Evolutionary conservation across 2,113 vertebrate genomes (phyloP).

Genomic region (Thinocorus orbignyianus): DNA sequence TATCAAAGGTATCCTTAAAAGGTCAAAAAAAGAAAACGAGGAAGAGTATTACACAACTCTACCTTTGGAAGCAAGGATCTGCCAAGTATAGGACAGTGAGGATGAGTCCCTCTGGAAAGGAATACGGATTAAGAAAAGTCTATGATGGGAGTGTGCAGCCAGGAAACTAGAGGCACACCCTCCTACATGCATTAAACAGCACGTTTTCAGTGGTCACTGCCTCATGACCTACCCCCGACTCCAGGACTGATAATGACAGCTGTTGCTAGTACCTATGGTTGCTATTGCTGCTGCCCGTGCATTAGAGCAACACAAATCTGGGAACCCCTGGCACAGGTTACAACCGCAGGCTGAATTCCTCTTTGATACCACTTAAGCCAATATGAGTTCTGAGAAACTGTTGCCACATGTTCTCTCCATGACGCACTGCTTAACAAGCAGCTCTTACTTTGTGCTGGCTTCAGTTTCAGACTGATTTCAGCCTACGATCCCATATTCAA

Average conservation of each 20-base stretch:
- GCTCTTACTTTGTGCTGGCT: not conserved
- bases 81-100: not conserved
- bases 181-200: accelerated
- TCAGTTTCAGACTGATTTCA: not conserved
- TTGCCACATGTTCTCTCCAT: not conserved
- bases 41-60: not conserved
- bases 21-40: not conserved
- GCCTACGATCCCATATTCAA: not conserved
- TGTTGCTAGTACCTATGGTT: not conserved
- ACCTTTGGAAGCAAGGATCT: not conserved
- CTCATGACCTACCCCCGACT: not conserved
- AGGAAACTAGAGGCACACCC: not conserved
- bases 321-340: constrained; percentile 9
- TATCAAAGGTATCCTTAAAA: not conserved
- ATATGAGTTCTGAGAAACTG: constrained; percentile 32
- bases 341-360: constrained; percentile 31
- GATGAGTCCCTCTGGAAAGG: not conserved
- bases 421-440: not conserved
- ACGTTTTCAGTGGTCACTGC: not conserved
- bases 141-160: not conserved
- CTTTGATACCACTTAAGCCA: constrained; percentile 21
- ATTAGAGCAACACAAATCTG: not conserved
- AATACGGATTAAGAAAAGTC: not conserved
- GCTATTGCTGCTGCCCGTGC: not conserved
- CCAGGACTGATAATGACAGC: not conserved